Conservation (phyloP, 2,113 vertebrate genomes). For the Butorides virescens region DNA sequence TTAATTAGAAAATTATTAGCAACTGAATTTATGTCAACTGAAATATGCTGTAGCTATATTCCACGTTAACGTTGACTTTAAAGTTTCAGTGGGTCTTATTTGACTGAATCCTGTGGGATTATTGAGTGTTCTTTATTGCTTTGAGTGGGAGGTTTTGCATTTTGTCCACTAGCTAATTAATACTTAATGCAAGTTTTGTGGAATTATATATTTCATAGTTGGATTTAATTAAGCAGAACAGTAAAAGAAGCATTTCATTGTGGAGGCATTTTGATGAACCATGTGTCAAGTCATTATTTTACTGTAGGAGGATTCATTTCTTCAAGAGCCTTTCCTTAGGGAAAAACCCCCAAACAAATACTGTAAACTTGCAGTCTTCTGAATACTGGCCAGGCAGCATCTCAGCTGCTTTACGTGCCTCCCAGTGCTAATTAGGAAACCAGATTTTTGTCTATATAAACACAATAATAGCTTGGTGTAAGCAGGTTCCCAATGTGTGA, state of each 20-base stretch:
- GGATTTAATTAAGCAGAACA: slow-evolving; percentile 45
- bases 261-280: slow-evolving; percentile 22
- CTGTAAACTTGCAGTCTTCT: slow-evolving; percentile 5
- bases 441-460: slow-evolving; percentile 59
- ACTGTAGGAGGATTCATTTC: slow-evolving; percentile 44
- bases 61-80: neutral
- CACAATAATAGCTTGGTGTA: slow-evolving; percentile 44
- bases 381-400: slow-evolving; percentile 37
- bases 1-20: neutral
- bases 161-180: slow-evolving; percentile 22
- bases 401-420: slow-evolving; percentile 23
- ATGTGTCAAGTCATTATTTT: neutral
- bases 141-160: neutral
- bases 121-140: neutral
- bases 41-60: neutral
- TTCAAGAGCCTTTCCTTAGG: slow-evolving; percentile 29
- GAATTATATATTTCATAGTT: neutral
- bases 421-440: slow-evolving; percentile 51
- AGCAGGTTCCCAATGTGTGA: slow-evolving; percentile 17
- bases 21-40: neutral
- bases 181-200: neutral
- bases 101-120: neutral
- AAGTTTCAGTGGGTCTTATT: neutral
- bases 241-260: neutral
- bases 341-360: neutral